These are phyloP conservation scores for Bergia puertoricense DNA, from an alignment of 92 coral and sea anemone species.

Conservation along the genomic window DNA sequence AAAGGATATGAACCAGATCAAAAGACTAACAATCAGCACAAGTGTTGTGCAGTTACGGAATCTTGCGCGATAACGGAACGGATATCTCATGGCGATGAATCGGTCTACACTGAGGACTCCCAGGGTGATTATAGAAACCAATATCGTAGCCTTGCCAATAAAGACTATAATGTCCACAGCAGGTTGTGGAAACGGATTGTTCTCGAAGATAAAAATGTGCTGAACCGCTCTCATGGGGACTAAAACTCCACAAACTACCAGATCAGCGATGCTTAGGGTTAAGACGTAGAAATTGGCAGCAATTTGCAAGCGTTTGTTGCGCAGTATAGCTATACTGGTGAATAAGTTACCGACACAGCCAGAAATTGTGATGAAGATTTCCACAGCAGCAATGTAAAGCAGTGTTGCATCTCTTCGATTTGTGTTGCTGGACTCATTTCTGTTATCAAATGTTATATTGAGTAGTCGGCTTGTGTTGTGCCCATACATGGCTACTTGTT, in stretches of 20 bases:
- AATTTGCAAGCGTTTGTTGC: slow-evolving; percentile 55
- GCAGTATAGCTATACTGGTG: slow-evolving; percentile 51
- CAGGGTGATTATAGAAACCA: slow-evolving; percentile 51
- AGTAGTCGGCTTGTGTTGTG: slow-evolving; percentile 5
- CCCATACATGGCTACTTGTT: background rate
- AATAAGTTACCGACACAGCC: slow-evolving; percentile 59
- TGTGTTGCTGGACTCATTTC: background rate
- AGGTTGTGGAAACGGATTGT: slow-evolving; percentile 23
- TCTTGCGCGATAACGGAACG: slow-evolving; percentile 55
- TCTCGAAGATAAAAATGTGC: slow-evolving; percentile 43
- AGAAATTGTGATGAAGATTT: slow-evolving; percentile 45
- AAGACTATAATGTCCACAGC: slow-evolving; percentile 50
- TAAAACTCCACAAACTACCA: slow-evolving; percentile 51
- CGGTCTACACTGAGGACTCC: slow-evolving; percentile 59
- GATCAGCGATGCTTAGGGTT: slow-evolving; percentile 54
- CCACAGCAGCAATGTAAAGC: slow-evolving; percentile 37
- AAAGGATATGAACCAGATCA: slow-evolving; percentile 48
- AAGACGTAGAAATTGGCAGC: slow-evolving; percentile 61
- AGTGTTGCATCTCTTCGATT: background rate
- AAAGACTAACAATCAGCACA: slow-evolving; percentile 21
- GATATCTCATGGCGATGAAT: slow-evolving; percentile 48
- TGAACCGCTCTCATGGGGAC: slow-evolving; percentile 67
- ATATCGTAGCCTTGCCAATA: slow-evolving; percentile 61
- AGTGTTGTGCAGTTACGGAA: slow-evolving; percentile 38
- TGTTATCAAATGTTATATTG: background rate